A percentile compares a stretch with the other conserved stretches of the same genome.
These are phyloP conservation scores for Xerus inauris DNA, from an alignment of 2,113 vertebrate species.

Conservation along the genomic window DNA sequence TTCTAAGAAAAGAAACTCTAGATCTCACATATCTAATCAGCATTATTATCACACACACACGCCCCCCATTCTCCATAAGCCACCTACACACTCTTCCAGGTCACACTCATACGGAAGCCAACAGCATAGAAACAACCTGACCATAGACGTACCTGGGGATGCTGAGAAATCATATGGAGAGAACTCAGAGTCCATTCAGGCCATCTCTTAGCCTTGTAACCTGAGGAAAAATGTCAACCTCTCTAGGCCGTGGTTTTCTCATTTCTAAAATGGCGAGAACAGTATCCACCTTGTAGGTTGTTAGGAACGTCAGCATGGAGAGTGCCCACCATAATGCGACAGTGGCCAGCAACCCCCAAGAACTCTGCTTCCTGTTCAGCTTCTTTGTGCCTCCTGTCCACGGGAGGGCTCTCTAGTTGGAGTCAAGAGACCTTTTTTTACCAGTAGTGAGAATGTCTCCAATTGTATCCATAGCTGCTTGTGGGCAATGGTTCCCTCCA, in stretches of 20 bases:
- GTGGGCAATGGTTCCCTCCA: not conserved
- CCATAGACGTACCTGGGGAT: rapidly evolving
- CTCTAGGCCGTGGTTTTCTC: not conserved
- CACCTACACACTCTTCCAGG: not conserved
- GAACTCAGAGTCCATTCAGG: not conserved
- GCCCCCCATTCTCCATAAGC: not conserved
- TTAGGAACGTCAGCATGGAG: not conserved
- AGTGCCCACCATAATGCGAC: not conserved
- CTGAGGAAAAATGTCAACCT: not conserved
- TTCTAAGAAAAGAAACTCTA: not conserved
- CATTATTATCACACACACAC: not conserved
- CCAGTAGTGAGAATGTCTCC: not conserved
- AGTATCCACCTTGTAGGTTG: not conserved
- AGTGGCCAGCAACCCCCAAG: not conserved
- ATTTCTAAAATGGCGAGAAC: not conserved
- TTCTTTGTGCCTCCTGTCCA: not conserved
- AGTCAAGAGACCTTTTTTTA: not conserved
- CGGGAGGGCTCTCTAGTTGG: not conserved
- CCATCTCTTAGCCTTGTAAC: not conserved
- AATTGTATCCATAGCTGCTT: not conserved
- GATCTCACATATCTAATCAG: not conserved
- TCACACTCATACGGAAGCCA: not conserved
- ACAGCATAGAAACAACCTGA: not conserved
- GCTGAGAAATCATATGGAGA: not conserved
- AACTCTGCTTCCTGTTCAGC: not conserved